Base-by-base conservation (phyloP, 2,113 vertebrate genomes). In the Gobiocypris rarus region DNA sequence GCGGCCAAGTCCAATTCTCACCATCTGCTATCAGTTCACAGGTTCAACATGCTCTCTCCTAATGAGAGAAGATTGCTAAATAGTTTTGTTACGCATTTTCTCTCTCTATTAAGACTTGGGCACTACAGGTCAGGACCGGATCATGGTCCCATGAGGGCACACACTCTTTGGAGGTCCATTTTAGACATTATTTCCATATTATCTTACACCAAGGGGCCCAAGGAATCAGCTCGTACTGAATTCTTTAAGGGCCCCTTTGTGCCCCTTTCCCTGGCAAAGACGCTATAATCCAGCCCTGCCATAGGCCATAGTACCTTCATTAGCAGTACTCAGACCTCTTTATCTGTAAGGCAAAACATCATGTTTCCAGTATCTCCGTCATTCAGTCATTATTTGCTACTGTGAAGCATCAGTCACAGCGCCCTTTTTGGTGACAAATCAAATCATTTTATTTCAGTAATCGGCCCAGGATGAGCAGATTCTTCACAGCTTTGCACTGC, bases 21-120 rank as follows among this genome's bases (percentile, higher is more conserved):
- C 50, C n/a, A 14, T 77, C 52, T 76, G 56, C 31, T 38, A 7
- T 41, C 70, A 59, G 34, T 61, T 79, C 76, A 61, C 43, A 65
- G 41, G 24, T 31, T 6, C 31, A 24, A 22, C 7, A 65, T 56
- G 8, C 24, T 56, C 48, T 56, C 74, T 9, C 26, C 7, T 48
- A 48, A 14, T 65, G 17, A 24, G 22, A 79, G 24, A 79, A 65
- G 34, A 38, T 34, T 52, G 71, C 31, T 54, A 34, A 34, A 56
- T 15, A 34, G 50, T 3, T 45, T 3, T 41, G 22, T 14, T 50
- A 13, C n/a, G 38, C 5, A 38, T 56, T 54, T 15, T 77, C 75
- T 58, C 50, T n/a, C 22, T 59, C n/a, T 22, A 43, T 15, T 76
- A 3, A 38, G 31, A 31, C 19, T 54, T 41, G 75, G 13, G 11